A percentile compares a stretch with the other conserved stretches of the same genome.
Conservation (phyloP, 1,140 invertebrate species). For the Megalonaias nervosa region DNA sequence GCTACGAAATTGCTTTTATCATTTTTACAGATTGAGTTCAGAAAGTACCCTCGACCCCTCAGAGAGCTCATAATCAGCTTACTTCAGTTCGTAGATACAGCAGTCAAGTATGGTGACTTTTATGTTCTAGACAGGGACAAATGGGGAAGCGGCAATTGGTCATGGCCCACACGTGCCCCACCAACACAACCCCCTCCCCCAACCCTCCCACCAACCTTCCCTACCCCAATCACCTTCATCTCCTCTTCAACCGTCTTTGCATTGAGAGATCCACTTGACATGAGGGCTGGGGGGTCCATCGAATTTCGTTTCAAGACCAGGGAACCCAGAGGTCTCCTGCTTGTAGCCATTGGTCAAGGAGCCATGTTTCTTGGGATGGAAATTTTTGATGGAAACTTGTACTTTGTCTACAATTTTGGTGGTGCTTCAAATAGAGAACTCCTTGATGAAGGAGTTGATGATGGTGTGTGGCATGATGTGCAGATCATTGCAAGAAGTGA, state of each 20-base stretch:
- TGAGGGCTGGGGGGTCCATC: slow-evolving; percentile 16
- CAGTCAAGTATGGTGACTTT: slow-evolving; percentile 3
- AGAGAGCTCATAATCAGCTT: slow-evolving; percentile 19
- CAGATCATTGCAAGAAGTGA: neutral
- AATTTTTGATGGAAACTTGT: slow-evolving; percentile 59
- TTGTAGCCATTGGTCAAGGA: slow-evolving; percentile 1
- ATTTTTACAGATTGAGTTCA: slow-evolving; percentile 19
- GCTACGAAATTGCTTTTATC: no score
- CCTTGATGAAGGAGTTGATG: slow-evolving; percentile 40
- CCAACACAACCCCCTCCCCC: neutral
- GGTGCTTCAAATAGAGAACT: slow-evolving; percentile 30
- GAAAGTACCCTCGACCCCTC: neutral
- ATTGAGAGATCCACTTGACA: slow-evolving; percentile 12
- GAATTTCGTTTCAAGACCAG: slow-evolving; percentile 27
- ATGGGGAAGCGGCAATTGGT: neutral
- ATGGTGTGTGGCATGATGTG: slow-evolving; percentile 57
- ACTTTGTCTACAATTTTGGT: slow-evolving; percentile 58
- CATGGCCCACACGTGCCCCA: neutral
- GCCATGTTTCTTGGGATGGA: slow-evolving; percentile 50
- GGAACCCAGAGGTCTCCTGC: slow-evolving; percentile 29
- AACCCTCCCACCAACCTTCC: neutral
- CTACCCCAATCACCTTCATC: slow-evolving; percentile 23
- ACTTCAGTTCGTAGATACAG: slow-evolving; percentile 11
- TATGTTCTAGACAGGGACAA: neutral
- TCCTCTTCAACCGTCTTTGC: slow-evolving; percentile 4